Conservation (phyloP, 2,797 vertebrate genomes). For the Pachyuromys duprasi region DNA sequence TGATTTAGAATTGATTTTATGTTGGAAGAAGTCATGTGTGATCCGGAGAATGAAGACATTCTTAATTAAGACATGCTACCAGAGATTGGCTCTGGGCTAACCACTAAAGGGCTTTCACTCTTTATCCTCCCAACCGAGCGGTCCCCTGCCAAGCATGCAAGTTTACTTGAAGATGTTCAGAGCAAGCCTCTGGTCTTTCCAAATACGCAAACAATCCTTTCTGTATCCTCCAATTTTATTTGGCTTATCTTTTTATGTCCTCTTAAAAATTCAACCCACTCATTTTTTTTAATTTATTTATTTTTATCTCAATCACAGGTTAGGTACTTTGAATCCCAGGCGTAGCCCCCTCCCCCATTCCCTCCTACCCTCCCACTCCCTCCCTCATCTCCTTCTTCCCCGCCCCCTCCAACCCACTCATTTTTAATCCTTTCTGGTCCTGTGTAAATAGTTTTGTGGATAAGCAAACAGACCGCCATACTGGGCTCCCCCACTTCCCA, state of each 20-base stretch:
- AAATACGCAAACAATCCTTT: background rate
- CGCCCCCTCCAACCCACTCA: background rate
- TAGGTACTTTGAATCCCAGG: too few species aligned
- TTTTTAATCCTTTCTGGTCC: slow-evolving; percentile 49
- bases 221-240: background rate
- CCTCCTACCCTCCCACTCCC: too few species aligned
- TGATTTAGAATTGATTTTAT: slow-evolving; percentile 33
- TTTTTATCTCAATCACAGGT: too few species aligned
- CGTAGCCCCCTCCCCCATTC: too few species aligned
- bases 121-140: background rate
- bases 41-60: background rate
- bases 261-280: slow-evolving; percentile 10
- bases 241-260: slow-evolving; percentile 36
- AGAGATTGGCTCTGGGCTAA: background rate
- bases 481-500: slow-evolving; percentile 26
- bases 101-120: background rate
- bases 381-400: too few species aligned
- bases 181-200: background rate
- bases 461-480: slow-evolving; percentile 41
- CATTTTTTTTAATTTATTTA: too few species aligned
- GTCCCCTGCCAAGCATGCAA: background rate
- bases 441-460: slow-evolving; percentile 49
- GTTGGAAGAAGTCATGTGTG: background rate
- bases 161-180: background rate
- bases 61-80: background rate